Evolutionary conservation across 2,797 vertebrate species (phyloP), one percentile per base, ranked within the genome.

Genomic region (Pseudochaenichthys georgianus): DNA sequence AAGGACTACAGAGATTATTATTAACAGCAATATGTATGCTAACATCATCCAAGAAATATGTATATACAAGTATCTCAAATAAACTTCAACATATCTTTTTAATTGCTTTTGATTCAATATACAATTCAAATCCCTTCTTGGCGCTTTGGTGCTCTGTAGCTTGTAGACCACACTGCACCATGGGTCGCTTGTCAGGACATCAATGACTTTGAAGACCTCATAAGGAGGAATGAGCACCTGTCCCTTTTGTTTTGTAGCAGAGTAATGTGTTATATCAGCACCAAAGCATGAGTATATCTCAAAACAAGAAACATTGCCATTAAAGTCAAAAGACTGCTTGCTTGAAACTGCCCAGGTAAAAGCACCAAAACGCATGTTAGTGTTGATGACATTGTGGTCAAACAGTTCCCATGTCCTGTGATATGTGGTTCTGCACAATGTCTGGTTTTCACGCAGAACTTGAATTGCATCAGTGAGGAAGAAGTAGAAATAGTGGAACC

Each of bases 141-240:
- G 73, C 7, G 3, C 70, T 54, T 52, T 52, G 31, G 82, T 88
- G 75, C 86, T 92, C 34, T 80, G 73, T 0, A 90, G 64, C 46
- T 81, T 90, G 60, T 88, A 90, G 67, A 88, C 78, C 16, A 84
- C 73, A 2, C 9, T 42, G 72, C 86, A 92, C 85, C 78, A 73
- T 0, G 73, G 65, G 2, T 81, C 73, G 19, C 74, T 48, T 7
- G 48, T 85, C 42, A 77, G 19, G n/a, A 87, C 51, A 1, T 75
- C 13, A 1, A 78, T 85, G 48, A 92, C 58, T 28, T 47, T 75
- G 54, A 92, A 90, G 54, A 87, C 86, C 63, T 90, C 85, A 3
- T 86, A 89, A 7, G 88, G 80, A 19, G 88, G 88, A 61, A 88
- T 88, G 13, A 89, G 71, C 64, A 80, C 82, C 34, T 91, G 86